Evolutionary conservation across 2,797 vertebrate genomes (phyloP).

Genomic region (Jordanella pulchra): DNA sequence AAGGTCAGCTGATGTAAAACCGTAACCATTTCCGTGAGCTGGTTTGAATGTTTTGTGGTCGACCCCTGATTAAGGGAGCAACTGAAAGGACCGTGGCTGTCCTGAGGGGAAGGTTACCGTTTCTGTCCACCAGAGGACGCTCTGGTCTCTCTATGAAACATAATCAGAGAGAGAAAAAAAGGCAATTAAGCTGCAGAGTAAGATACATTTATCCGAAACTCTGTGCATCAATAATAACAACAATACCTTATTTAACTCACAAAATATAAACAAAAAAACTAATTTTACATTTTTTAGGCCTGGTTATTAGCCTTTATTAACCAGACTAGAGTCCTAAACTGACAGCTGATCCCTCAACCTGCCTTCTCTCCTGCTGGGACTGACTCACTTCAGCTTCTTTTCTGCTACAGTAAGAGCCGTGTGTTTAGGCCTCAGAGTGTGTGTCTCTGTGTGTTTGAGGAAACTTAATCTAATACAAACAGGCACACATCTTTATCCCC

Average conservation of each 20-base stretch:
- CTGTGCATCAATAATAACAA: neutral
- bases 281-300: neutral
- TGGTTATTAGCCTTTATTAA: neutral
- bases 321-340: constrained; percentile 30
- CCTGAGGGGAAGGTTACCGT: neutral
- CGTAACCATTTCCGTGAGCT: too few relatives aligned
- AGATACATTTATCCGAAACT: neutral
- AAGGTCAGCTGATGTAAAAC: too few relatives aligned
- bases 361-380: constrained; percentile 27
- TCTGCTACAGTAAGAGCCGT: constrained; percentile 26
- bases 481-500: constrained; percentile 54
- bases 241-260: neutral
- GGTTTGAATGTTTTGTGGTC: too few relatives aligned
- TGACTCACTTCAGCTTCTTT: constrained; percentile 18
- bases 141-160: neutral
- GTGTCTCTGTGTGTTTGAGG: constrained; percentile 17
- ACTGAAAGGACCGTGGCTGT: neutral
- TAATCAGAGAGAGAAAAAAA: neutral
- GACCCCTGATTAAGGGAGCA: too few relatives aligned
- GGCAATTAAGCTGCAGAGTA: neutral
- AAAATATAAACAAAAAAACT: neutral
- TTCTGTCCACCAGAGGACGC: constrained; percentile 2
- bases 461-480: constrained; percentile 47
- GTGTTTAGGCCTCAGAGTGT: constrained; percentile 11
- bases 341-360: constrained; percentile 20